A percentile compares a stretch with the other conserved stretches of the same genome.
Conservation (phyloP, 37 sponge, comb jelly and placozoan genomes). For the Petrosia ficiformis region DNA sequence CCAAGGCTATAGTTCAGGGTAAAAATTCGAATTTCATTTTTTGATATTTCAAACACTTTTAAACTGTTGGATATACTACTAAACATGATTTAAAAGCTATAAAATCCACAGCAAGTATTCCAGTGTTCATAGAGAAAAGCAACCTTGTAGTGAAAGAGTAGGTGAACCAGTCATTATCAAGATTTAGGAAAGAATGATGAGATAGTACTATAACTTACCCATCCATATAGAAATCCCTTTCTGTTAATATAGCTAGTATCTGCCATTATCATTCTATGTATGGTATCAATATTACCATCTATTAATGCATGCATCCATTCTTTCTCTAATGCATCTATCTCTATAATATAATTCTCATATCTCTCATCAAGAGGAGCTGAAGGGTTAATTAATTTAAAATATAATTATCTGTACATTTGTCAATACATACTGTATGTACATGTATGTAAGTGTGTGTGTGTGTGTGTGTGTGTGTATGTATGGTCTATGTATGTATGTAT, state of each 20-base stretch:
- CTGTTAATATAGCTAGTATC: slow-evolving; percentile 51
- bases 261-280: slow-evolving; percentile 46
- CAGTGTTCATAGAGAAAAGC: too few species aligned
- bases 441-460: too few species aligned
- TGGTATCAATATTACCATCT: slow-evolving; percentile 28
- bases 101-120: too few species aligned
- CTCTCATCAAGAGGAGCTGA: slow-evolving; percentile 3
- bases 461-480: too few species aligned
- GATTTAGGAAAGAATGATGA: neutral
- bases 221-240: slow-evolving; percentile 48
- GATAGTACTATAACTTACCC: slow-evolving; percentile 7
- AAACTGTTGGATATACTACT: too few species aligned
- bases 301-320: slow-evolving; percentile 63
- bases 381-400: neutral
- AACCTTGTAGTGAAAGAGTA: neutral
- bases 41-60: too few species aligned
- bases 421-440: too few species aligned
- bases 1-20: too few species aligned
- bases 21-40: too few species aligned
- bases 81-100: too few species aligned
- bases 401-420: too few species aligned
- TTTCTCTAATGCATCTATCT: slow-evolving; percentile 71
- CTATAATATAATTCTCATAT: neutral
- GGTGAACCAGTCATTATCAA: neutral
- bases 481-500: too few species aligned